Percentiles rank a stretch among this genome's conserved stretches.
phyloP scores from a whole-genome alignment of 23 tunicate species.

The Aplidium turbinatum region DNA sequence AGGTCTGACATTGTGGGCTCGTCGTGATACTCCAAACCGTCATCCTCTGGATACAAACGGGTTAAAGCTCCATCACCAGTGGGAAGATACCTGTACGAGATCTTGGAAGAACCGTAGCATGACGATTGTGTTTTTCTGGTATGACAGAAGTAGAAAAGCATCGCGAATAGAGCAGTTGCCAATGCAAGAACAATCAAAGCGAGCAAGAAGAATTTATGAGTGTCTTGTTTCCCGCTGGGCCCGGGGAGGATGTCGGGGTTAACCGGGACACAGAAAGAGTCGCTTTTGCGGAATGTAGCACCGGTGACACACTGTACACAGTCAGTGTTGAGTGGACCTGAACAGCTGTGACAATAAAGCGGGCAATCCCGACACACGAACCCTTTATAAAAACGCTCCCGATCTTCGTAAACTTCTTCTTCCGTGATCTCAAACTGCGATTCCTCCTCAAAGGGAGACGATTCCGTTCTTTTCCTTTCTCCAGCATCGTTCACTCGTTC shows the following conservation, averaged over 20 bases:
- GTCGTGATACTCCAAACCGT: conserved; percentile 9
- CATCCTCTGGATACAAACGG: conserved; percentile 36
- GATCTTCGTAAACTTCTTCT: conserved; percentile 20
- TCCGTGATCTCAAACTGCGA: conserved; percentile 1
- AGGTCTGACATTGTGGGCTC: neutral
- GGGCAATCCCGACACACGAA: conserved; percentile 59
- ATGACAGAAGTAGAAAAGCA: neutral
- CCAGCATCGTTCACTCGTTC: conserved; percentile 33
- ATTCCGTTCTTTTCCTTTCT: neutral
- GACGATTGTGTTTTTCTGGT: neutral
- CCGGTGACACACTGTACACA: conserved; percentile 67
- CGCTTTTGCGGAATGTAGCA: neutral
- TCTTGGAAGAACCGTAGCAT: conserved; percentile 5
- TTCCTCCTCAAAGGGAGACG: conserved; percentile 4
- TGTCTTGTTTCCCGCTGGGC: neutral
- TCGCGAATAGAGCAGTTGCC: conserved; percentile 15
- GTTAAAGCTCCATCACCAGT: conserved; percentile 38
- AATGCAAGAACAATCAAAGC: conserved; percentile 21
- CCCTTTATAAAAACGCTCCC: conserved; percentile 11
- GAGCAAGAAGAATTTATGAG: neutral
- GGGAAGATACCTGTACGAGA: conserved; percentile 60
- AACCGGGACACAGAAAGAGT: conserved; percentile 10
- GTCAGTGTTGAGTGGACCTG: conserved; percentile 24
- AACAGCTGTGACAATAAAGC: conserved; percentile 52
- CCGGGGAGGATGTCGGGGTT: neutral